A percentile compares a stretch with the other conserved stretches of the same genome.
Conservation (phyloP, 2,888 invertebrate species). For the Tetheella fluctuosa region DNA sequence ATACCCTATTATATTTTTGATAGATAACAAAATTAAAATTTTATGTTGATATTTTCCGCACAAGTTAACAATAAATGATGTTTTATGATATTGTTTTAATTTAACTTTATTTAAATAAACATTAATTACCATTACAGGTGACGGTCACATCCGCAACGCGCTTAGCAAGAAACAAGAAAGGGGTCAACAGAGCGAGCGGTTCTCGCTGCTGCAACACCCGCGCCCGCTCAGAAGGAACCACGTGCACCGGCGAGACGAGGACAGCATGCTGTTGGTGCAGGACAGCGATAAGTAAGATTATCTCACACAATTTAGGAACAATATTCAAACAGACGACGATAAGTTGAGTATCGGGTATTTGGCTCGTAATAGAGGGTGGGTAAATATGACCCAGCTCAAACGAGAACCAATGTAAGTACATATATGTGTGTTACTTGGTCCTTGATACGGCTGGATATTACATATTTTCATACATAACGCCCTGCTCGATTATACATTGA, state of each 20-base stretch:
- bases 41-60: no score
- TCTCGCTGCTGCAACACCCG: slow-evolving; percentile 73
- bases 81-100: no score
- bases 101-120: no score
- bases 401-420: not conserved
- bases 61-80: no score
- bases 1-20: no score
- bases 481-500: not conserved
- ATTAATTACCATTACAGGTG: slow-evolving; percentile 66
- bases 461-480: not conserved
- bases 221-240: slow-evolving; percentile 67
- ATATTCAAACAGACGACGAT: not conserved
- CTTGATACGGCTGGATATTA: not conserved
- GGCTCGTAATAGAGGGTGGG: not conserved
- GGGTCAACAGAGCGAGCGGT: slow-evolving; percentile 61
- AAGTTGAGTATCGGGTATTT: not conserved
- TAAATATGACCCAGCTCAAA: not conserved
- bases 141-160: slow-evolving; percentile 74
- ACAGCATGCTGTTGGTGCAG: slow-evolving; percentile 71
- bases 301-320: slow-evolving; percentile 10
- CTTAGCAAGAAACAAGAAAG: slow-evolving; percentile 60
- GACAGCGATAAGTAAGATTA: slow-evolving; percentile 66
- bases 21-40: no score
- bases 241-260: slow-evolving; percentile 49
- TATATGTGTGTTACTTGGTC: not conserved